phyloP scores from a whole-genome alignment of 2,888 invertebrate genomes.

The Choristoneura rosaceana region DNA sequence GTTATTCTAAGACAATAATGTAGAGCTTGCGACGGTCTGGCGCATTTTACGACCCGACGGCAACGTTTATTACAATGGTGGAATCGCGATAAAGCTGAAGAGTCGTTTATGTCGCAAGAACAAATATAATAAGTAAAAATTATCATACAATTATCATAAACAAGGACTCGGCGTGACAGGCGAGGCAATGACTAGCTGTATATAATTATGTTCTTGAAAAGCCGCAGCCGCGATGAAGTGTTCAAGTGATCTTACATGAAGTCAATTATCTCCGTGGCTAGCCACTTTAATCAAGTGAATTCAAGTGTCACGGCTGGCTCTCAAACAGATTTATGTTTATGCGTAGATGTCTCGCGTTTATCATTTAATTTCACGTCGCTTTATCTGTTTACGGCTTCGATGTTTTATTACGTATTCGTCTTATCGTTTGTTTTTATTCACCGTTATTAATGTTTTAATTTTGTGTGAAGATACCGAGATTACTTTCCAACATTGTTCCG shows the following conservation, averaged over 20 bases:
- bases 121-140: conserved; percentile 41
- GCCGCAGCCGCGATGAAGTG: conserved; percentile 33
- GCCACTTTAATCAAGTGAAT: conserved; percentile 40
- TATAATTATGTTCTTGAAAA: conserved; percentile 40
- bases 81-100: conserved; percentile 35
- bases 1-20: conserved; percentile 18
- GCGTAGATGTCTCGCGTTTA: conserved; percentile 30
- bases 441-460: conserved; percentile 42
- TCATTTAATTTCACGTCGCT: conserved; percentile 35
- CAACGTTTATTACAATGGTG: conserved; percentile 21
- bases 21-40: conserved; percentile 18
- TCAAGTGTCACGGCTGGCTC: conserved; percentile 30
- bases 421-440: conserved; percentile 38
- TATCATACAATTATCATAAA: conserved; percentile 42
- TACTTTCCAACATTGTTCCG: conserved; percentile 39
- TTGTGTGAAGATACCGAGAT: conserved; percentile 36
- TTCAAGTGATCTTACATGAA: conserved; percentile 39
- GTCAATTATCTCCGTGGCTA: conserved; percentile 38
- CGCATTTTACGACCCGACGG: conserved; percentile 22
- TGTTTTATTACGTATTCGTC: conserved; percentile 37
- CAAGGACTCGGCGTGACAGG: conserved; percentile 33
- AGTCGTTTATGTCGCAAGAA: conserved; percentile 37
- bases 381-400: conserved; percentile 29
- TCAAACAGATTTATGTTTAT: conserved; percentile 35
- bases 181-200: conserved; percentile 35